Evolutionary conservation across 2,888 invertebrate species (phyloP), one percentile per base, ranked within the genome.

Genomic region (Theodoxus fluviatilis): DNA sequence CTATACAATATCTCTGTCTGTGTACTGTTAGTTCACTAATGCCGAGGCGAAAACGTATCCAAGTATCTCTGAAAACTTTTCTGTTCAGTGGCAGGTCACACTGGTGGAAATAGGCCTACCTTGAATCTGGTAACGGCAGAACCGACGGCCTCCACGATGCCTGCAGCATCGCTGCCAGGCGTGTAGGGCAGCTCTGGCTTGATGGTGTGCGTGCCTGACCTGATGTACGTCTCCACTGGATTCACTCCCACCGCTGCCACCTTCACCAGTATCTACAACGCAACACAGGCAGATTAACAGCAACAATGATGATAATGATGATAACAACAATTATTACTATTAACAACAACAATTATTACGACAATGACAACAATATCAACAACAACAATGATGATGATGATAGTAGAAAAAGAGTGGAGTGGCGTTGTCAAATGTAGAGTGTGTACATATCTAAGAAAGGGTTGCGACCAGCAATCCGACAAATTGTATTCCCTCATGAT

Each of bases 191-290:
- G 82, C 6, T 80, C 70, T 1, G 90, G 90, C 74, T 88, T 88
- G 0, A 68, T 67, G 6, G 76, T 73, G 75, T 88, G 89, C 0
- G 55, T 69, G n/a, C 90, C 90, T 47, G 85, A 78, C 37, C 90
- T 82, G 61, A 90, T 88, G 78, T 90, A 90, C 0, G 90, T 90
- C 73, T 91, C 91, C 2, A 90, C 90, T 3, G 90, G 91, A 76
- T 91, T 91, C 1, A 91, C 86, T 25, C 90, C 90, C 63, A 89
- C 85, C 3, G 88, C 86, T 37, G 81, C 75, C 0, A 90, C 87
- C 73, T 87, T 84, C 7, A 90, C 86, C 75, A 90, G 80, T 18
- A 90, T 86, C 89, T 90, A 43, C 33, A 49, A 43, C 4, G 12
- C 1, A 38, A 35, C 6, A 12, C 22, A 3, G 25, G n/a, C 4